A percentile compares a stretch with the other conserved stretches of the same genome.
Evolutionary conservation across 2,113 vertebrate genomes (phyloP).

Genomic region (Porphyrio hochstetteri): DNA sequence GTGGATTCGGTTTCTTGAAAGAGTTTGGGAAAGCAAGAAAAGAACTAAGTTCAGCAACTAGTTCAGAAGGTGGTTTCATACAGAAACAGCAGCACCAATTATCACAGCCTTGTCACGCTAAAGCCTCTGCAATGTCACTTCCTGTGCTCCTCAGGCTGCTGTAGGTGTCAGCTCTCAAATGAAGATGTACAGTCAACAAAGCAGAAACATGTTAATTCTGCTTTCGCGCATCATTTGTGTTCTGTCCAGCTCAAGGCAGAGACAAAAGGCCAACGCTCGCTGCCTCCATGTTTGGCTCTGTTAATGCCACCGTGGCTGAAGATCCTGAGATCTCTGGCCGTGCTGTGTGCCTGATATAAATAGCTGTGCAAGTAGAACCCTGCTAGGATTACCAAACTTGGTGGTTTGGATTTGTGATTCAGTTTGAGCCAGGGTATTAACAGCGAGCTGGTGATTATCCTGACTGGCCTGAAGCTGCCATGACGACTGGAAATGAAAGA

Average conservation of each 20-base stretch:
- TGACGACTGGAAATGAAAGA: rapidly evolving
- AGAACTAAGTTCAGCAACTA: not conserved
- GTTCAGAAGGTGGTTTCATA: not conserved
- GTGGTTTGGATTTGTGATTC: not conserved
- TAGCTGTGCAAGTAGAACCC: not conserved
- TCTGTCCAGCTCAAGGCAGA: not conserved
- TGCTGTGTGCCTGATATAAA: not conserved
- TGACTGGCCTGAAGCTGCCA: not conserved
- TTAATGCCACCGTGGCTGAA: not conserved
- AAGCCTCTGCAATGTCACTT: not conserved
- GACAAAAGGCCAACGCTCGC: not conserved
- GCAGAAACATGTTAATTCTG: not conserved
- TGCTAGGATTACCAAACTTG: constrained; percentile 28
- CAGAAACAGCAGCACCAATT: not conserved
- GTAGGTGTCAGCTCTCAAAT: not conserved
- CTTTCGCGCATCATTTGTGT: not conserved
- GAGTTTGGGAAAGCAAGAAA: not conserved
- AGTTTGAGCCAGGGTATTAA: not conserved
- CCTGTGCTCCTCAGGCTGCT: not conserved
- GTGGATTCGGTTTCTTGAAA: not conserved
- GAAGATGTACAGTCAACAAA: not conserved
- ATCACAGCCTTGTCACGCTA: not conserved
- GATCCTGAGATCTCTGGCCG: not conserved
- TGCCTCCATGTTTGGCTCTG: not conserved
- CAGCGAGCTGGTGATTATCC: not conserved